Base-by-base conservation (phyloP, 2,888 invertebrate genomes). In the Andrena dorsata region DNA sequence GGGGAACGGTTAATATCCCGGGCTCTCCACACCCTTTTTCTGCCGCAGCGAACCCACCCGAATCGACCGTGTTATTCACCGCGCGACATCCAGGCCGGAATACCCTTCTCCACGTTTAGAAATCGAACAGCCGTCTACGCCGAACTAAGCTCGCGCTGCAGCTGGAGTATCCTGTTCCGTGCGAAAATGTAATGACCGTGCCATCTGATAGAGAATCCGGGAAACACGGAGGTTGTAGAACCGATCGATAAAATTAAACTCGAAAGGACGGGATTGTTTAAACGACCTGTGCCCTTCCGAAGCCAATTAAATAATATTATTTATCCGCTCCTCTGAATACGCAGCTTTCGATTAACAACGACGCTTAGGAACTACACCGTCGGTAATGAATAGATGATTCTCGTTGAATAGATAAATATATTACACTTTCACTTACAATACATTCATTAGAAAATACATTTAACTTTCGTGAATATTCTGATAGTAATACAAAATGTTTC, bases 381-480 rank as follows among this genome's bases (percentile, higher is more conserved):
- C 20, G 20, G 20, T 53, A 23, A 49, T 60, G 10, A 0, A 28
- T 26, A 8, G 26, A 26, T 49, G 35, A 30, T 72, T 60, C 79
- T 71, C 88, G 81, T 89, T 87, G 89, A 89, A 86, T 91, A 92
- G 90, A 91, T 90, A 92, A 91, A 92, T 92, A 92, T 92, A 92
- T 91, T 92, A 92, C 89, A 90, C 89, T 90, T 90, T 90, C 87
- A 88, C 89, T 88, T 88, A 88, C 87, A 92, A 90, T 91, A 92
- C 90, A 92, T 82, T 89, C 88, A 82, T 86, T 87, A 87, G 86
- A 88, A 92, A 90, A 90, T 90, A 91, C 89, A 89, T 82, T 60
- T 72, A 79, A 83, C 58, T 75, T 80, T 64, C 41, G 47, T 41
- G 58, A 60, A 63, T 53, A 53, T 76, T 64, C 32, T 30, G 64